A percentile compares a stretch with the other conserved stretches of the same genome.
phyloP scores from a whole-genome alignment of 1,140 invertebrate genomes.

The Caenorhabditis inopinata region DNA sequence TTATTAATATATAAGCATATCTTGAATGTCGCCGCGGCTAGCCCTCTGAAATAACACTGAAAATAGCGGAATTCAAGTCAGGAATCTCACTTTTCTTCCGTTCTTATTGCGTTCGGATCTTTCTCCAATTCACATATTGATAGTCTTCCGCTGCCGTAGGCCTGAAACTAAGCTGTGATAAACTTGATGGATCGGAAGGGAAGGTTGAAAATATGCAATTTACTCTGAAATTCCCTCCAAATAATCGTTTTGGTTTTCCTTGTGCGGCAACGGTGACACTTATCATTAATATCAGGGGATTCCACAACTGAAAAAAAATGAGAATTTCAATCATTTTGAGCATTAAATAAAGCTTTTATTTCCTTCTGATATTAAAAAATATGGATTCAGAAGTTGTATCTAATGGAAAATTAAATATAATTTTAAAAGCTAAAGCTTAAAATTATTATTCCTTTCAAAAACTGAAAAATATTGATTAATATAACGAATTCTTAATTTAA shows the following conservation, averaged over 20 bases:
- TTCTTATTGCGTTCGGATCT: not conserved
- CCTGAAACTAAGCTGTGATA: constrained; percentile 16
- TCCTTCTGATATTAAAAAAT: too few relatives aligned
- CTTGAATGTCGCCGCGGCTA: not conserved
- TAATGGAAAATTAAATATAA: too few relatives aligned
- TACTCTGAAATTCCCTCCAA: constrained; percentile 29
- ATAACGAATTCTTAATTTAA: too few relatives aligned
- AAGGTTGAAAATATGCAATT: not conserved
- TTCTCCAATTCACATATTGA: constrained; percentile 36
- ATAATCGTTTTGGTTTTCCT: constrained; percentile 1
- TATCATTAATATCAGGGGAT: not conserved
- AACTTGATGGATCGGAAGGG: not conserved
- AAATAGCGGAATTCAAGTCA: not conserved
- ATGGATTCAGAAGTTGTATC: too few relatives aligned
- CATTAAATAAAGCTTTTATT: too few relatives aligned
- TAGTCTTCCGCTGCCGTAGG: constrained; percentile 32
- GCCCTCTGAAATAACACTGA: not conserved
- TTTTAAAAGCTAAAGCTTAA: too few relatives aligned
- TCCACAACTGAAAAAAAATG: too few relatives aligned
- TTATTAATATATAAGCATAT: not conserved
- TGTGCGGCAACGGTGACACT: constrained; percentile 38
- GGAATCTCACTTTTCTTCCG: not conserved
- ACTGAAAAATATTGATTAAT: too few relatives aligned
- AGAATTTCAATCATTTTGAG: too few relatives aligned
- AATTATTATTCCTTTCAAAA: too few relatives aligned